Evolutionary conservation across 2,797 vertebrate species (phyloP), one percentile per base, ranked within the genome.

Genomic region (Erpetoichthys calabaricus): DNA sequence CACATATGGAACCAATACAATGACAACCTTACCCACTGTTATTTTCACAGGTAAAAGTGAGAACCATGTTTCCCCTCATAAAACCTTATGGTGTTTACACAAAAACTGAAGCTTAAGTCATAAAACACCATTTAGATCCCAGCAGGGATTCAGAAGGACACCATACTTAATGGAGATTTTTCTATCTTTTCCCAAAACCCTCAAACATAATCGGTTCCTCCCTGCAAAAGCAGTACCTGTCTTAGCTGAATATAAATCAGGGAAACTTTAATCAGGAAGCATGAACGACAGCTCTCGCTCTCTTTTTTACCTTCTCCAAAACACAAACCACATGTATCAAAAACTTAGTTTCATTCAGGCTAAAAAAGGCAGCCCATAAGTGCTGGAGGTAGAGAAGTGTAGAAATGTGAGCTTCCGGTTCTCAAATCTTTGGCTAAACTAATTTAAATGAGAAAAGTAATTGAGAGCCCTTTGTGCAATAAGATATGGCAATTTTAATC

Each of bases 51-150:
- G 75, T 76, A 83, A 81, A 74, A 59, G 56, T 72, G 70, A 80
- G 75, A 65, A 67, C 76, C 72, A 63, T 69, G 70, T 79, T 87
- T 87, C 78, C 81, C 74, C 80, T 76, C 79, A 81, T 87, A 82
- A 87, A 87, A 83, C 7, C 56, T 83, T 86, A 84, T 60, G 63
- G 68, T 73, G 73, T 84, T 86, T 83, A 78, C 77, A 78, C 77
- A 77, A 77, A 83, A 81, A 66, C 79, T 73, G 73, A 69, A 78
- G 72, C 70, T 78, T 74, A 67, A 64, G 75, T 78, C 68, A 53
- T 87, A 87, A 86, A 88, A 75, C 56, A 62, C 67, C 58, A 63
- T 50, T 80, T 79, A 77, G 82, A 79, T 80, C 79, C 70, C 80
- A 70, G 69, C 71, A 67, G 79, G 76, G 71, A 80, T 70, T 75